Conservation (phyloP, 2,888 invertebrate species). For the Phaonia tiefii region DNA sequence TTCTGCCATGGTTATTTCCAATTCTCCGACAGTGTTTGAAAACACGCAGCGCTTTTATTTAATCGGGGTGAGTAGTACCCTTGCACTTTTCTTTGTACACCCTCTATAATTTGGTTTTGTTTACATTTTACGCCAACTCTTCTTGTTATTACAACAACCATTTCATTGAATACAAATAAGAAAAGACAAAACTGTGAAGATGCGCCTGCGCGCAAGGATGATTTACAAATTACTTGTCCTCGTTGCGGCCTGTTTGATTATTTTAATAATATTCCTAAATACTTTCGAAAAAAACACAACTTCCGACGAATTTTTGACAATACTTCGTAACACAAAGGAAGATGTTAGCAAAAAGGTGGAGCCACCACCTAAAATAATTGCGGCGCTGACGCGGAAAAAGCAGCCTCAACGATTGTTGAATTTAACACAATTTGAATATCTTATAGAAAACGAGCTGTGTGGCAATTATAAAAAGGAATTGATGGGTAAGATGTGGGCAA, state of each 20-base stretch:
- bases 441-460: slow-evolving; percentile 74
- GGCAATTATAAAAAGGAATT: slow-evolving; percentile 74
- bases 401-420: slow-evolving; percentile 71
- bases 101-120: not conserved
- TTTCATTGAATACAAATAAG: not conserved
- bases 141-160: slow-evolving; percentile 53
- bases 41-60: too few species aligned
- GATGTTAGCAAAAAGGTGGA: not conserved
- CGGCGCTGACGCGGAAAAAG: not conserved
- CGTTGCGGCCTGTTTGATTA: slow-evolving; percentile 70
- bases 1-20: too few species aligned
- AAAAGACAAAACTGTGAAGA: slow-evolving; percentile 69
- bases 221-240: slow-evolving; percentile 73
- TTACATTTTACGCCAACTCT: slow-evolving; percentile 16
- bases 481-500: slow-evolving; percentile 71
- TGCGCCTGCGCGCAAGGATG: slow-evolving; percentile 75
- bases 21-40: too few species aligned
- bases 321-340: slow-evolving; percentile 64
- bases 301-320: slow-evolving; percentile 74
- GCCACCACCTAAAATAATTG: not conserved
- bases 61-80: too few species aligned
- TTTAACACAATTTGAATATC: slow-evolving; percentile 75
- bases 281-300: slow-evolving; percentile 70
- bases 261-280: slow-evolving; percentile 74
- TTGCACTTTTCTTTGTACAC: too few species aligned